phyloP scores from a whole-genome alignment of 2,888 invertebrate species.

The Rhopalosiphum nymphaeae region DNA sequence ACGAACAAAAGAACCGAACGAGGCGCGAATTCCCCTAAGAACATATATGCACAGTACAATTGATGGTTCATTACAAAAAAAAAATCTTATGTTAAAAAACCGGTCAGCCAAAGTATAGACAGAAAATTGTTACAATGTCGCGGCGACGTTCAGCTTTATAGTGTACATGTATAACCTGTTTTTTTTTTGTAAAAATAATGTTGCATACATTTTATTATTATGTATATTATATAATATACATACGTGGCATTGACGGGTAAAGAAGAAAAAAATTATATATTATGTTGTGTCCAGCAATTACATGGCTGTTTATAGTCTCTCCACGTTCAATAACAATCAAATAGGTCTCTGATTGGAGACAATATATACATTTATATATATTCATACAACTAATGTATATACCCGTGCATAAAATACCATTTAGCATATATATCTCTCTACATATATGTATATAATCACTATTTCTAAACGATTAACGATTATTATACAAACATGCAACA shows the following conservation, averaged over 20 bases:
- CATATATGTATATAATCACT: not conserved
- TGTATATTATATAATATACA: constrained; percentile 29
- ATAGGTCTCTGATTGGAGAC: not conserved
- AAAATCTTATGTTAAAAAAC: constrained; percentile 62
- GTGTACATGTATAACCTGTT: constrained; percentile 58
- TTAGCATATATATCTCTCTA: not conserved
- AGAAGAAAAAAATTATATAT: constrained; percentile 39
- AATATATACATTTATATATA: not conserved
- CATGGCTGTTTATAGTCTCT: constrained; percentile 55
- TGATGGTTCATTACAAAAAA: constrained; percentile 42
- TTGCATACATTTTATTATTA: constrained; percentile 53
- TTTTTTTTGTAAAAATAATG: constrained; percentile 61
- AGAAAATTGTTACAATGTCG: constrained; percentile 65
- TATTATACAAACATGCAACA: not conserved
- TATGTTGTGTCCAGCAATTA: constrained; percentile 48
- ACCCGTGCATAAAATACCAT: not conserved
- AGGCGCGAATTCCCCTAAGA: constrained; percentile 57
- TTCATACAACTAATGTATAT: not conserved
- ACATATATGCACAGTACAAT: constrained; percentile 44
- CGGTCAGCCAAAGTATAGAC: constrained; percentile 51
- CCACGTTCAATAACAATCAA: constrained; percentile 37
- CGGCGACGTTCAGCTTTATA: constrained; percentile 32
- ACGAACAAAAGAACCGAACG: constrained; percentile 58
- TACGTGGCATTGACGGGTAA: constrained; percentile 44
- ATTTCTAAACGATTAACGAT: not conserved